These are phyloP conservation scores for Trichechus manatus DNA, from an alignment of 2,113 vertebrate genomes.

Conservation along the genomic window DNA sequence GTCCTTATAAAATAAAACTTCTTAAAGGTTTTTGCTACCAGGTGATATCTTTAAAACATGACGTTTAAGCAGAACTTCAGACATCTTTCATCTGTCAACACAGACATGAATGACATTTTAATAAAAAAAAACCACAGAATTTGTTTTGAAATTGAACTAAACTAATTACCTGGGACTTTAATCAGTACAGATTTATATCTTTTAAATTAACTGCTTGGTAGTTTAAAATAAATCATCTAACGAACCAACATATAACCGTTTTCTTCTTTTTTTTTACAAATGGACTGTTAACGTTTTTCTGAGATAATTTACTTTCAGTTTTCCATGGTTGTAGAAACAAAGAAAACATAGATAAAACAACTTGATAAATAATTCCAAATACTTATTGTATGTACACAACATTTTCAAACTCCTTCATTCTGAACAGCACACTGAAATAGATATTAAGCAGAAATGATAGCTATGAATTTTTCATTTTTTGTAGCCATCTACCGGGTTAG, in stretches of 20 bases:
- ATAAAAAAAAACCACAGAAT: neutral
- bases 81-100: neutral
- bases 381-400: neutral
- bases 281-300: neutral
- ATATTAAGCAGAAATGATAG: neutral
- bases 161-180: neutral
- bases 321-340: neutral
- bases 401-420: conserved; percentile 15
- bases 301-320: conserved; percentile 13
- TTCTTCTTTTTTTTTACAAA: neutral
- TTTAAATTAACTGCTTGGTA: neutral
- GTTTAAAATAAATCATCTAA: conserved; percentile 43
- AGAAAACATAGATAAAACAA: conserved; percentile 1
- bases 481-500: neutral
- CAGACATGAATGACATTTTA: neutral
- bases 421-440: neutral
- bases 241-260: neutral
- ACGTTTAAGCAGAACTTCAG: neutral
- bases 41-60: neutral
- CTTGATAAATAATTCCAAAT: neutral
- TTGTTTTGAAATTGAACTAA: conserved; percentile 51
- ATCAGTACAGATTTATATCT: neutral
- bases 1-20: neutral
- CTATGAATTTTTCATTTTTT: neutral
- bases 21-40: neutral